These are phyloP conservation scores for Punctoribates punctum DNA, from an alignment of 2,888 invertebrate genomes.

Conservation along the genomic window DNA sequence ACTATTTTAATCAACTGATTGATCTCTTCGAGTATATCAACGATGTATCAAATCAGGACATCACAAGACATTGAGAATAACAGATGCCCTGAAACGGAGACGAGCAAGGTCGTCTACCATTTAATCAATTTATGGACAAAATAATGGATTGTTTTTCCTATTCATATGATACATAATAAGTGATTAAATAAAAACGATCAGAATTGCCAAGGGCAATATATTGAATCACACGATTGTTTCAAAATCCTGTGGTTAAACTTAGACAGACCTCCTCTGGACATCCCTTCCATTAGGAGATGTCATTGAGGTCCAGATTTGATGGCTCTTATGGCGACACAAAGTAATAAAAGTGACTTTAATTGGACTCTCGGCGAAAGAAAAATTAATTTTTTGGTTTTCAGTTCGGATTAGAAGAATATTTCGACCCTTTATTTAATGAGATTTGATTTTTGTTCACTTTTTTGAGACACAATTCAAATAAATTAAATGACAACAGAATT, in stretches of 20 bases:
- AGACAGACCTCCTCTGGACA: too few relatives aligned
- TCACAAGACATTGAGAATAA: neutral
- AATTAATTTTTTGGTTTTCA: neutral
- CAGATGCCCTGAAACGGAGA: neutral
- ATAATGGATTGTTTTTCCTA: too few relatives aligned
- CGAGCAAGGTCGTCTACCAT: too few relatives aligned
- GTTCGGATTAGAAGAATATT: constrained; percentile 1
- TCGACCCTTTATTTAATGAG: neutral
- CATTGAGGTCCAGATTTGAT: neutral
- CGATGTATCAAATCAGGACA: neutral
- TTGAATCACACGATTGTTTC: too few relatives aligned
- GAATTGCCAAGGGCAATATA: too few relatives aligned
- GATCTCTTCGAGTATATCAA: neutral
- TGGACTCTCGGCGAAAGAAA: neutral
- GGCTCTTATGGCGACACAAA: neutral
- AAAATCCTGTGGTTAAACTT: too few relatives aligned
- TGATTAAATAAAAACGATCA: too few relatives aligned
- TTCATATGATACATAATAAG: too few relatives aligned
- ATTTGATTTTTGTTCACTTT: neutral
- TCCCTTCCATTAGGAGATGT: too few relatives aligned
- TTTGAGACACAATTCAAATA: neutral
- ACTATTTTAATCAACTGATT: neutral
- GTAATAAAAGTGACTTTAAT: neutral
- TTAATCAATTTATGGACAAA: too few relatives aligned
- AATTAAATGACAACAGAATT: neutral